Evolutionary conservation across 2,888 invertebrate genomes (phyloP), one percentile per base, ranked within the genome.

Genomic region (Lepetodrilus schrolli): DNA sequence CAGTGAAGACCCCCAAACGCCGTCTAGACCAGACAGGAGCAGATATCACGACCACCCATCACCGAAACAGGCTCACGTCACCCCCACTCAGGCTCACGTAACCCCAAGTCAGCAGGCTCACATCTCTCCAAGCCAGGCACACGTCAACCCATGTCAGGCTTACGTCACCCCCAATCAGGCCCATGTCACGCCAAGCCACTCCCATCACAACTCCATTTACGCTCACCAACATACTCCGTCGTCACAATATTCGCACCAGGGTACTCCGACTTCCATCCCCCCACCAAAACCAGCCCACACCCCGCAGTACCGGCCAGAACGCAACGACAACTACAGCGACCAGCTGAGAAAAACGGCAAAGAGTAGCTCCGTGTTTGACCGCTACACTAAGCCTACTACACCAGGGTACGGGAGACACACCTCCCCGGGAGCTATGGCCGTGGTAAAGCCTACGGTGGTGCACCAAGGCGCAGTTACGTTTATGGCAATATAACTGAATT

Each of bases 311-410:
- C 13, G 13, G 5, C 23, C 26, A 2, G 43, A 38, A 26, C 68
- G 70, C 8, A 82, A 80, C 13, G 82, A 82, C 8, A 80, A 78
- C 0, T 84, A 84, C 51, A 74, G 77, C 48, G 82, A 83, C 4
- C 80, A 80, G 51, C 72, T 86, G 36, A 69, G 84, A 13, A 77
- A 78, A 34, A 83, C 81, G 4, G 82, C 84, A 17, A 70, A 66
- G 13, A 78, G 70, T 48, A 83, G 76, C 38, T 82, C 85, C 13
- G 82, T 83, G 13, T 84, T 83, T 74, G 84, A 83, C 21, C 68
- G 83, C 7, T 81, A 82, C 58, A 74, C 75, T 50, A 72, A 72
- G 26, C 34, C 47, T 13, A 70, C 68, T 23, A 70, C 78, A 1
- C 77, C 72, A 23, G 77, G 81, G 70, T 78, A 75, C 1, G 76